Base-by-base conservation (phyloP, 1,140 invertebrate species). In the Nephila pilipes region DNA sequence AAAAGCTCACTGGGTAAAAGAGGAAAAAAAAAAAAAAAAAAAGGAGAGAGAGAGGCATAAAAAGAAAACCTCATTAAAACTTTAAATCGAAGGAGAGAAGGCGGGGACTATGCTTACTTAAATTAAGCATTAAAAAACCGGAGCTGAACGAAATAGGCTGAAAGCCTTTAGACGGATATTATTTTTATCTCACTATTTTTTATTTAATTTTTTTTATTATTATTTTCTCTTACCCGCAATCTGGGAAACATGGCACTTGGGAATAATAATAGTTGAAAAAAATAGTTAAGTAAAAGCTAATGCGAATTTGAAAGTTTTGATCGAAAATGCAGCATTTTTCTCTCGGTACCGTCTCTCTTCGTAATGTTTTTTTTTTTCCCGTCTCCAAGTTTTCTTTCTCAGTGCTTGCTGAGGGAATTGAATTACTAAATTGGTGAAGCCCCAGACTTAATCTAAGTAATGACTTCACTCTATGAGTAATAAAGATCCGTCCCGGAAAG, bases 41-140 rank as follows among this genome's bases (percentile, higher is more conserved):
- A n/a, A n/a, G n/a, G n/a, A 8, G 4, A 46, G 38, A 38, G 38
- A 46, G 38, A 46, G 38, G 38, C 38, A 46, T 25, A 20, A 5
- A 63, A 54, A 46, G 79, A 80, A 55, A 60, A 92, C 58, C 90
- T 92, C 90, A 92, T 92, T 92, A 92, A 92, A 92, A 92, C 80
- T 92, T 92, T 92, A 85, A 92, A 92, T n/a, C 80, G 58, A 32
- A 75, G 58, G 25, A n/a, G 46, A 32, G 38, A 60, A 57, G 81
- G 90, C 38, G n/a, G 18, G 32, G 25, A 29, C 54, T 29, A 22
- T 38, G 90, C 90, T 92, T 85, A 85, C 81, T 85, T 85, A 92
- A 92, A 92, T 85, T 85, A 92, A 92, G 90, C 90, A 55, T 92
- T 92, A 85, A 85, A 85, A 92, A 92, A 88, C 58, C 60, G 10